Base-by-base conservation (phyloP, 2,797 vertebrate genomes). In the Molothrus ater region DNA sequence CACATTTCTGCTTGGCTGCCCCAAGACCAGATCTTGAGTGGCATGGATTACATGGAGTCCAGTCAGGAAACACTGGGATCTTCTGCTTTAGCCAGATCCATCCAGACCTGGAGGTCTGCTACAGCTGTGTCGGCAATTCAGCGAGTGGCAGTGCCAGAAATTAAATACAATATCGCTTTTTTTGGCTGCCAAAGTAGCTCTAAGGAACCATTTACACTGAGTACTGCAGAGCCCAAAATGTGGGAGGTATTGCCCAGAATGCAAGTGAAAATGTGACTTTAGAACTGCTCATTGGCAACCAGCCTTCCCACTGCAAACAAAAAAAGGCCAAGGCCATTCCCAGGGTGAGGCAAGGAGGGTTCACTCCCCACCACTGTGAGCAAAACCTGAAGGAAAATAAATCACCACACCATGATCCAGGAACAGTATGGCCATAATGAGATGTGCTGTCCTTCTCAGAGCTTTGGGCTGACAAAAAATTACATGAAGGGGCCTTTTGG, bases 221-320 rank as follows among this genome's bases (percentile, higher is more conserved):
- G 66, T 17, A 66, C 70, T 96, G 92, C 81, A 50, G 82, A 92
- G 76, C 80, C 92, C 92, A 93, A 93, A 95, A 94, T 71, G 90
- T 94, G 94, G 95, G 95, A 97, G 96, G 94, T 96, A 95, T 95
- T 78, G 94, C 89, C 90, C 95, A 92, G 94, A 95, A 95, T 86
- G 86, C 90, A 93, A 96, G 94, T 71, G 91, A 92, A 95, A 97
- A 95, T 94, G 93, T 88, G 95, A 95, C 86, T 96, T 93, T 71
- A 92, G 94, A 89, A 91, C 79, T 43, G 45, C 93, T 80, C 9
- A 1, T 40, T 95, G 95, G 86, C 93, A 91, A 76, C 53, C 42
- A 40, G 91, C 86, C 87, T 83, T 80, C 54, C 29, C 8, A 28
- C 81, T 61, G 84, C 94, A 86, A 91, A 82, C 53, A 80, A 71